Evolutionary conservation across 2,797 vertebrate species (phyloP), one percentile per base, ranked within the genome.

Genomic region (Smutsia temminckii): DNA sequence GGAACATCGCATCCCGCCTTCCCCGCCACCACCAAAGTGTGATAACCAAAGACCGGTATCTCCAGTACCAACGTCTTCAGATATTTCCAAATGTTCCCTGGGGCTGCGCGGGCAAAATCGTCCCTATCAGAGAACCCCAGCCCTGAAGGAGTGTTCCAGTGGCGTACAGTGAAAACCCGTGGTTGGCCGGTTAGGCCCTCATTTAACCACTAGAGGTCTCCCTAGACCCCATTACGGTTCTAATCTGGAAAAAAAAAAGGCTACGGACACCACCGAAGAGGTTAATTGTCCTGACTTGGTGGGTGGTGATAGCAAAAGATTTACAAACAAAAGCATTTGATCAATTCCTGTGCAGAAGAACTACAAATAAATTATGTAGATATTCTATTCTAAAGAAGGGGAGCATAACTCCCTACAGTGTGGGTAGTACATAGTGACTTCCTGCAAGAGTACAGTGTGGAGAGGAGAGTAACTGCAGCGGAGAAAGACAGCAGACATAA

Each of bases 181-280:
- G 29, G 53, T 40, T 79, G 75, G 23, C 34, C 46, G 34, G 69
- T 77, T 68, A 85, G 88, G 63, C 20, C 80, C 7, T 6, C 0
- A 3, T 32, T 42, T 40, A 0, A 66, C 97, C 97, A 97, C 94
- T 0, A 96, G 97, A 97, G 97, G 97, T 79, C 97, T 75, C 97
- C 96, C 93, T 97, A 97, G 85, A 93, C 97, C 85, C 23, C 8
- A 32, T 42, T 94, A 96, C 93, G 32, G 27, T 77, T 92, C 14
- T 53, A 51, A 59, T 29, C 72, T 71, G 69, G 29, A 0, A 40
- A 0, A 3, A 1, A 8, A 57, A 1, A 25, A 11, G 18, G 6
- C 6, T 14, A 18, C 2, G 53, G 46, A 16, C 16, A 32, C 49
- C 8, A 66, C 32, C n/a, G 40, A 91, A 74, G 4, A 66, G 14